A percentile compares a stretch with the other conserved stretches of the same genome.
Evolutionary conservation across 2,888 invertebrate genomes (phyloP).

Genomic region (Callinectes sapidus): DNA sequence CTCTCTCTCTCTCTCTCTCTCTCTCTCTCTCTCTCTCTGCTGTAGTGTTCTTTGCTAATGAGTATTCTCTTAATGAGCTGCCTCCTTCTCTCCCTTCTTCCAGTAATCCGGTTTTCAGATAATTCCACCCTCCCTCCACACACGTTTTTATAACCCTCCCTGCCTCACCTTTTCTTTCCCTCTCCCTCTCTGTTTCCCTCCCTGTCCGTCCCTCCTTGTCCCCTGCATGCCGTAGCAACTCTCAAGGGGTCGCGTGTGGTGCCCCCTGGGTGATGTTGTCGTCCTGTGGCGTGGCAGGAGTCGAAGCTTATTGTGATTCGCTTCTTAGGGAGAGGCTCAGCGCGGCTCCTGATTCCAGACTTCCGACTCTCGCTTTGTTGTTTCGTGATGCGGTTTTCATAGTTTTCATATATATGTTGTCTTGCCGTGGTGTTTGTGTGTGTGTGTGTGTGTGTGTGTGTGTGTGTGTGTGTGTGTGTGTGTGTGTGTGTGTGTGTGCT

Average conservation of each 20-base stretch:
- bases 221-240: not conserved
- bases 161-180: not conserved
- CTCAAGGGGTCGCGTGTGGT: not conserved
- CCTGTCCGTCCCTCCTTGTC: not conserved
- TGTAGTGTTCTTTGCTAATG: conserved; percentile 19
- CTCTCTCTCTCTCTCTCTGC: not conserved
- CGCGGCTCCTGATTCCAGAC: not conserved
- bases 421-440: not conserved
- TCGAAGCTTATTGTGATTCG: not conserved
- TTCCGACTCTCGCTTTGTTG: not conserved
- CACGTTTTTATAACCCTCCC: not conserved
- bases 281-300: not conserved
- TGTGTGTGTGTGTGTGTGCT: not conserved
- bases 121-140: not conserved
- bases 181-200: not conserved
- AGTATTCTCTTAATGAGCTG: conserved; percentile 21
- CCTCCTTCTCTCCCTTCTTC: conserved; percentile 16
- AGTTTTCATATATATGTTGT: too few relatives aligned
- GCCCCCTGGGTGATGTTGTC: not conserved
- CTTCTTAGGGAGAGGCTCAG: not conserved
- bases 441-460: not conserved
- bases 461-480: not conserved
- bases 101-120: conserved; percentile 12
- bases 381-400: not conserved
- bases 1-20: conserved; percentile 1